These are phyloP conservation scores for Cyanoramphus novaezelandiae DNA, from an alignment of 2,113 vertebrate species.

Conservation along the genomic window DNA sequence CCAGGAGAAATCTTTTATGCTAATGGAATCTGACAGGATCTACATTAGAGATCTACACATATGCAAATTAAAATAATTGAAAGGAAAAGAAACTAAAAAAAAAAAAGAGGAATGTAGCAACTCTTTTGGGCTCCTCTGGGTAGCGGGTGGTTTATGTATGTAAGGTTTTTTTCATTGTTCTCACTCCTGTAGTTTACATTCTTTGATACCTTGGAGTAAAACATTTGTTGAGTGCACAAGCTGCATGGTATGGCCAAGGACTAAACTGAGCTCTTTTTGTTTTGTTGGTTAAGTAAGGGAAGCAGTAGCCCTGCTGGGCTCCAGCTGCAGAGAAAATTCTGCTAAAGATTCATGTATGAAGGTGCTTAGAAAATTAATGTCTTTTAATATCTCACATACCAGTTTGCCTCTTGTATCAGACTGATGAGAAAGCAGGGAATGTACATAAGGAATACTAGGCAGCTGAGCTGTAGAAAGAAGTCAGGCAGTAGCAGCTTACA, in stretches of 20 bases:
- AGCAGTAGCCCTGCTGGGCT: background rate
- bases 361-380: background rate
- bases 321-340: conserved; percentile 15
- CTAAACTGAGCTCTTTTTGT: background rate
- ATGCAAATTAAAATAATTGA: background rate
- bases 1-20: conserved; percentile 24
- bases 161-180: background rate
- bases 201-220: background rate
- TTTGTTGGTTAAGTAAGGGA: background rate
- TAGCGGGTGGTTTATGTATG: background rate
- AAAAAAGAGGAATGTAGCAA: background rate
- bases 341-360: background rate
- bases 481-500: background rate
- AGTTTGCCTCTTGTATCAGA: background rate
- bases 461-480: background rate
- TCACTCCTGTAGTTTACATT: background rate
- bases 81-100: no score
- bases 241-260: background rate
- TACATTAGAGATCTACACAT: background rate
- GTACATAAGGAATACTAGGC: background rate
- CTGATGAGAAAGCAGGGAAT: background rate
- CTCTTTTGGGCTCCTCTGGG: background rate
- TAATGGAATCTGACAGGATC: conserved; percentile 1
- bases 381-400: background rate
- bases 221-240: background rate